phyloP scores from a whole-genome alignment of 2,888 invertebrate genomes.

The Hirudinaria manillensis region DNA sequence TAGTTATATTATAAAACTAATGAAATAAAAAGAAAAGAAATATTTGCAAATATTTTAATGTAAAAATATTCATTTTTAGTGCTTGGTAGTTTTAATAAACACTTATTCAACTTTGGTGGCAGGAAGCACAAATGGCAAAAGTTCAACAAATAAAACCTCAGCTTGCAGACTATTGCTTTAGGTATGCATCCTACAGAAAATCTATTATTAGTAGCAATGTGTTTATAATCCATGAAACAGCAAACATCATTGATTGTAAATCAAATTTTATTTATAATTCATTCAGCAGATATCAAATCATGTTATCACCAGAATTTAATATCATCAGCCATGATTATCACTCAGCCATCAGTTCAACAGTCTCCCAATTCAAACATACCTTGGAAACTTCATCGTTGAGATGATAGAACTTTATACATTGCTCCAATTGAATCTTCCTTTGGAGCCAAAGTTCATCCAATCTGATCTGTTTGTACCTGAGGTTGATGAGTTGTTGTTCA shows the following conservation, averaged over 20 bases:
- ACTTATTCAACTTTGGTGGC: no score
- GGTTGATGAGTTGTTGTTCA: constrained; percentile 55
- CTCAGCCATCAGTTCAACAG: not conserved
- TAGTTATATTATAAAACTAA: no score
- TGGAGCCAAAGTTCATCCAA: constrained; percentile 64
- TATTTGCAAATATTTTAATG: no score
- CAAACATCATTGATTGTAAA: not conserved
- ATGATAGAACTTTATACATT: constrained; percentile 69
- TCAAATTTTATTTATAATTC: not conserved
- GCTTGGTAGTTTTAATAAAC: no score
- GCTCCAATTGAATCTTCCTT: constrained; percentile 70
- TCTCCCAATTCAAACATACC: constrained; percentile 40
- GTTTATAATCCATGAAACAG: not conserved
- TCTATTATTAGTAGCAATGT: not conserved
- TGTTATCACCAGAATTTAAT: no score
- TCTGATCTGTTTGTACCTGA: constrained; percentile 64
- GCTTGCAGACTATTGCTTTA: no score
- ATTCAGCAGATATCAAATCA: not conserved
- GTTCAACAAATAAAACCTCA: no score
- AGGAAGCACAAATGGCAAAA: no score
- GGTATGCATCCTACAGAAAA: no score
- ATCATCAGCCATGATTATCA: no score
- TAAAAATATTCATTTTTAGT: no score
- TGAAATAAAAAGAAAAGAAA: no score
- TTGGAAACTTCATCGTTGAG: constrained; percentile 66